Evolutionary conservation across 2,888 invertebrate species (phyloP).

Genomic region (Chirona hameri): DNA sequence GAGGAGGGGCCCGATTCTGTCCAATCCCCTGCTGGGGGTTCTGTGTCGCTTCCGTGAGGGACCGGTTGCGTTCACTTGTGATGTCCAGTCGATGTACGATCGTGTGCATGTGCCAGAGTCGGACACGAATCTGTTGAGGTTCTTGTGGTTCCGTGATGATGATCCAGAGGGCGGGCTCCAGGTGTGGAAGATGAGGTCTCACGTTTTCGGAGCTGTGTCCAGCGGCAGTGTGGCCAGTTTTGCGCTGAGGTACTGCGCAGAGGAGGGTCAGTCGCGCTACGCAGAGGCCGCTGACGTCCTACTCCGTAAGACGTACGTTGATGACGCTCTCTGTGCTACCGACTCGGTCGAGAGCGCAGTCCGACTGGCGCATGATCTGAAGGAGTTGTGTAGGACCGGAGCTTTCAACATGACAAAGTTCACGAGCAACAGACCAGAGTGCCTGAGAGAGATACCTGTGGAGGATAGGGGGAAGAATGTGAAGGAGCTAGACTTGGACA

Average conservation of each 20-base stretch:
- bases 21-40: neutral
- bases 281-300: neutral
- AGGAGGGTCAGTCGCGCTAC: neutral
- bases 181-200: no score
- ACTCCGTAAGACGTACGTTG: neutral
- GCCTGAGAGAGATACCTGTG: neutral
- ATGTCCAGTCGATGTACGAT: no score
- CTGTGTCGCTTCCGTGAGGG: no score
- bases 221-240: neutral
- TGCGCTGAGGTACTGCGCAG: neutral
- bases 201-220: neutral
- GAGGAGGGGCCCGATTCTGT: neutral
- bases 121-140: no score
- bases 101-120: no score
- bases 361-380: no score
- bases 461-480: neutral
- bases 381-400: no score
- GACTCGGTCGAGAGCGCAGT: no score
- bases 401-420: neutral
- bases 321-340: no score
- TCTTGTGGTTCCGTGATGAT: no score
- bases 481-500: neutral
- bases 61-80: no score
- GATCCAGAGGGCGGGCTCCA: no score
- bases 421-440: neutral